Conservation (phyloP, 2,113 vertebrate genomes). For the Monopterus albus region DNA sequence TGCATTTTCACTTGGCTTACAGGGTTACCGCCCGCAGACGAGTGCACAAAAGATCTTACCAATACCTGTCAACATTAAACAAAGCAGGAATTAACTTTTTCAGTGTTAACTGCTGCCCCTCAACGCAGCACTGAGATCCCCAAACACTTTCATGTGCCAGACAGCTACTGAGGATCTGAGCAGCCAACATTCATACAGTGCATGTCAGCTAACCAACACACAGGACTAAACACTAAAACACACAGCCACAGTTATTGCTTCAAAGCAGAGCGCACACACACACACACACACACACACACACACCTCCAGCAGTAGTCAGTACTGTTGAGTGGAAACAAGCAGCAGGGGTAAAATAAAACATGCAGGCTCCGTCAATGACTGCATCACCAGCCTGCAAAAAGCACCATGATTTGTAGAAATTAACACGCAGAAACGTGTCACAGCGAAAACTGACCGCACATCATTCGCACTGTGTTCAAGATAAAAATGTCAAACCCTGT, state of each 20-base stretch:
- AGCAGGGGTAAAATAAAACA: constrained; percentile 40
- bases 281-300: constrained; percentile 22
- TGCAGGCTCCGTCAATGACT: constrained; percentile 49
- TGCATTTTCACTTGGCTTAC: constrained; percentile 21
- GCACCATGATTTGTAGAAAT: constrained; percentile 60
- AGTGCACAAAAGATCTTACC: constrained; percentile 56
- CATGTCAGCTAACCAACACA: constrained; percentile 36
- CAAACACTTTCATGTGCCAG: constrained; percentile 1
- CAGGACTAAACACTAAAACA: constrained; percentile 44
- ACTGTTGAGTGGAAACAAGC: constrained; percentile 51
- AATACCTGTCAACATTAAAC: constrained; percentile 49
- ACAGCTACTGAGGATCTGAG: constrained; percentile 42
- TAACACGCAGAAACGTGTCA: constrained; percentile 54
- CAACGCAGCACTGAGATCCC: constrained; percentile 49
- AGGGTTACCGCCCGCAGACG: constrained; percentile 36
- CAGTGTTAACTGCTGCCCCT: constrained; percentile 49
- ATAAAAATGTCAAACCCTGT: constrained; percentile 43
- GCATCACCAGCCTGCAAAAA: constrained; percentile 39
- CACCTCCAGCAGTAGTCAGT: constrained; percentile 52
- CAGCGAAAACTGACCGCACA: constrained; percentile 30
- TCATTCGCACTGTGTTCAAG: constrained; percentile 29
- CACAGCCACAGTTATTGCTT: constrained; percentile 69
- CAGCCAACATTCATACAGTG: constrained; percentile 42
- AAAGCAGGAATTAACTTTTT: constrained; percentile 45
- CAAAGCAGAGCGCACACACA: constrained; percentile 47